Base-by-base conservation (phyloP, 2,888 invertebrate genomes). In the Amaurobius ferox region DNA sequence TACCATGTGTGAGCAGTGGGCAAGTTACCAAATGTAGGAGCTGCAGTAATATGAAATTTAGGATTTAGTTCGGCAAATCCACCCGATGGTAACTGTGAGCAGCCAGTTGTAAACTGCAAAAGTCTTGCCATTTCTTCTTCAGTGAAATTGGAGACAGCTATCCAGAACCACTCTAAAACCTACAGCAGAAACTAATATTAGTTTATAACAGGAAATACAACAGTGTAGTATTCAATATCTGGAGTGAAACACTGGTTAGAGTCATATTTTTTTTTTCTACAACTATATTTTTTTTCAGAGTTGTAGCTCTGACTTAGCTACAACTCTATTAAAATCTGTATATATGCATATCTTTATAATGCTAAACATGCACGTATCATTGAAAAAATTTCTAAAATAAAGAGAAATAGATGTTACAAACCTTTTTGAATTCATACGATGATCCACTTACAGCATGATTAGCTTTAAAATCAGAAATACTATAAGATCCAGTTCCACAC, bases 1-100 rank as follows among this genome's bases (percentile, higher is more conserved):
- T 92, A 95, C 95, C 97, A 98, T 71, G 97, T 98, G 92, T 98
- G 98, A 32, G 98, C 97, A 1, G 97, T 97, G 64, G 98, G 98
- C 90, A 98, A 93, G 90, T 95, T 96, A 85, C 97, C 97, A 92
- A 95, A 96, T 29, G 96, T 95, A 0, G 96, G 96, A 72, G 97
- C 96, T 9, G 97, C 95, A 0, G 96, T 96, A 88, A 98, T 95
- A 92, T 97, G 97, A 93, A 98, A 97, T 81, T 96, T 94, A 1
- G 98, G 98, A 92, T 95, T 95, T 35, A 98, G 93, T 91, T 98
- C 97, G 90, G 94, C 93, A 92, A 98, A 98, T 16, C 97, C 98
- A 39, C 96, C 97, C 0, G 96, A 95, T 29, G 96, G 98, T 90
- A 98, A 93, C 92, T 97, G 97, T 48, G 96, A 95, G 92, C 96